phyloP scores from a whole-genome alignment of 2,113 vertebrate genomes.

The Pteronura brasiliensis region DNA sequence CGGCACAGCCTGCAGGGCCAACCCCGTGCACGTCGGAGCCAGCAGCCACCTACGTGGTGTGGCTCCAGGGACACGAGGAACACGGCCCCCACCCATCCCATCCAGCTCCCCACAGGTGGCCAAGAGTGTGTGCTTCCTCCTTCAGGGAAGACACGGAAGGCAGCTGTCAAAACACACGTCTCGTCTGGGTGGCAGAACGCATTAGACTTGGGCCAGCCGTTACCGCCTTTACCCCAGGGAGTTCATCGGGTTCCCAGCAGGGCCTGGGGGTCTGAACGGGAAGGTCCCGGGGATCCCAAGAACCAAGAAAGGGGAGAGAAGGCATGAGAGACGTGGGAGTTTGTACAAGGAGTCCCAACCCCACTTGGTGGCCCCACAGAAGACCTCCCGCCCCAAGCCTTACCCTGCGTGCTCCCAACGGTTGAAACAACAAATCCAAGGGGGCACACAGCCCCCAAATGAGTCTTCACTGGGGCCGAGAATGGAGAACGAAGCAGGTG shows the following conservation, averaged over 20 bases:
- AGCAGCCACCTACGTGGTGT: rapidly evolving
- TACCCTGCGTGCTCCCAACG: no score
- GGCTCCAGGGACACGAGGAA: not conserved
- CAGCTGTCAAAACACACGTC: not conserved
- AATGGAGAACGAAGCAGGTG: not conserved
- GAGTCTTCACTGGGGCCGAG: not conserved
- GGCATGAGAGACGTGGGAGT: not conserved
- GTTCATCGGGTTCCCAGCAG: no score
- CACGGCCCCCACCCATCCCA: rapidly evolving
- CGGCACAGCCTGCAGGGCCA: rapidly evolving
- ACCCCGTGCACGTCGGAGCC: rapidly evolving
- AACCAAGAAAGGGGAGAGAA: no score
- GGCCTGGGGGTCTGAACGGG: not conserved
- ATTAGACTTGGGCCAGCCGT: not conserved
- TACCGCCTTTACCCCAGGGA: rapidly evolving
- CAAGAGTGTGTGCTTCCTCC: rapidly evolving
- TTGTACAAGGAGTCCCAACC: no score
- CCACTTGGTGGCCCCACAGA: not conserved
- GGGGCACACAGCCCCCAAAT: not conserved
- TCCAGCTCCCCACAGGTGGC: not conserved
- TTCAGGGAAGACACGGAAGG: not conserved
- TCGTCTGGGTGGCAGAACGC: not conserved
- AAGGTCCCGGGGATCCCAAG: not conserved
- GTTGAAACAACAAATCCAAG: no score
- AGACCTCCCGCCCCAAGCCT: no score